Conservation (phyloP, 2,888 invertebrate species). For the Epinotia nisella region DNA sequence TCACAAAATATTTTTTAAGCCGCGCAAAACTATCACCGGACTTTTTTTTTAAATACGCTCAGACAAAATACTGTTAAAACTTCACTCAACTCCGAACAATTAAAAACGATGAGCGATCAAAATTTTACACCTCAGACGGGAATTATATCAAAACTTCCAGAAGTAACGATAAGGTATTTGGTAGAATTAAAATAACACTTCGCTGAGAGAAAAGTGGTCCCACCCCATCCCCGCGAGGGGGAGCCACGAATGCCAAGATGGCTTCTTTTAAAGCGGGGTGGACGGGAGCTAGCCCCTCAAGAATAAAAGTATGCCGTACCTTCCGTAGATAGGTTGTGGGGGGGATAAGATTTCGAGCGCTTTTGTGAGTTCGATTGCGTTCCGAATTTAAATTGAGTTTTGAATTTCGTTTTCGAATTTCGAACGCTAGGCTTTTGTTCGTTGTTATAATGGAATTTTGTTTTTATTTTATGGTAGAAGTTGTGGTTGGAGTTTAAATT, state of each 20-base stretch:
- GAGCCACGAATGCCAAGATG: constrained; percentile 79
- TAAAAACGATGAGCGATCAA: constrained; percentile 49
- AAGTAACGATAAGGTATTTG: constrained; percentile 84
- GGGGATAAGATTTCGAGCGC: constrained; percentile 66
- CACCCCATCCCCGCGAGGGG: constrained; percentile 56
- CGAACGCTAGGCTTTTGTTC: constrained; percentile 40
- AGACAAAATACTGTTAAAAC: constrained; percentile 23
- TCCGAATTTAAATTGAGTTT: constrained; percentile 74
- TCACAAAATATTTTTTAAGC: background rate
- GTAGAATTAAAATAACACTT: constrained; percentile 84
- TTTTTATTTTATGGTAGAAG: constrained; percentile 49
- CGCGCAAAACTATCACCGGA: background rate
- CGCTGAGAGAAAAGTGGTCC: constrained; percentile 79
- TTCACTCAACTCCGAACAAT: constrained; percentile 27
- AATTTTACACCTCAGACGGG: constrained; percentile 73
- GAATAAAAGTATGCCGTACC: constrained; percentile 83
- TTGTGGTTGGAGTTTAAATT: constrained; percentile 37
- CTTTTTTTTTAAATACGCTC: background rate
- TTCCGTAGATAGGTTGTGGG: constrained; percentile 75
- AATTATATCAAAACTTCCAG: constrained; percentile 82
- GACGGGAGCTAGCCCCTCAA: constrained; percentile 78
- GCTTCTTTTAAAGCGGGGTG: constrained; percentile 84
- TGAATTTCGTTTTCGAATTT: constrained; percentile 53
- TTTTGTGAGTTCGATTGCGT: constrained; percentile 72
- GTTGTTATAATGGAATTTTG: constrained; percentile 52